Conservation (phyloP, 2,888 invertebrate species). For the Anarsia innoxiella region DNA sequence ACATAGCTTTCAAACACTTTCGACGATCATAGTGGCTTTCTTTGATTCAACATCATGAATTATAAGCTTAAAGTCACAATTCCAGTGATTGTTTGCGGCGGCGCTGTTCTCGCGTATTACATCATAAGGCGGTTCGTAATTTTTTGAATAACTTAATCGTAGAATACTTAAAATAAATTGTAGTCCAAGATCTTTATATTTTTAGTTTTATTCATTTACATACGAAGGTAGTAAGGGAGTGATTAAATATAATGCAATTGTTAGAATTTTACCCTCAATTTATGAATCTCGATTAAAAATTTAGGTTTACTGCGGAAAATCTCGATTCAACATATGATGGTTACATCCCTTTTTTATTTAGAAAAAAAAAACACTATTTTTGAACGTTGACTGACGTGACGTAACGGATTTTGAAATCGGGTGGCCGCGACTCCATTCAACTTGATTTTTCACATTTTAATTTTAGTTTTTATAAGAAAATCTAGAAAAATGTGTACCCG, state of each 20-base stretch:
- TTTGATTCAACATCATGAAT: constrained; percentile 51
- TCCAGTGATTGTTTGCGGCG: constrained; percentile 69
- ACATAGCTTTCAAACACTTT: constrained; percentile 34
- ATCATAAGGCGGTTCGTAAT: constrained; percentile 71
- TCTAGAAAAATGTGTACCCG: constrained; percentile 57
- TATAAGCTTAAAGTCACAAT: constrained; percentile 69
- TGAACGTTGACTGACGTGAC: constrained; percentile 8
- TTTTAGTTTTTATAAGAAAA: constrained; percentile 13
- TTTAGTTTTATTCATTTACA: neutral
- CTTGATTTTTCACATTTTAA: constrained; percentile 12
- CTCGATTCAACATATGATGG: constrained; percentile 35
- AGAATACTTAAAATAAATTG: constrained; percentile 17
- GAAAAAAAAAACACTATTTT: constrained; percentile 25
- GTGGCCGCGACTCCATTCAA: constrained; percentile 19
- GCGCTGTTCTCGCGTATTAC: constrained; percentile 70
- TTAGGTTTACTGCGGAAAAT: constrained; percentile 29
- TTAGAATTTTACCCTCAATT: too few species aligned
- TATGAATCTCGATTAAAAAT: constrained; percentile 13
- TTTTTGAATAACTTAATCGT: too few species aligned
- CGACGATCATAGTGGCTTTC: constrained; percentile 34
- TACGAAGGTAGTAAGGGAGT: neutral
- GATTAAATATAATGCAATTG: constrained; percentile 13
- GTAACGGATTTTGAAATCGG: constrained; percentile 8
- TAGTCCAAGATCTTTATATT: too few species aligned
- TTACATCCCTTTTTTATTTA: constrained; percentile 47